Evolutionary conservation across 92 coral and sea anemone species (phyloP).

Genomic region (Heteractis magnifica): DNA sequence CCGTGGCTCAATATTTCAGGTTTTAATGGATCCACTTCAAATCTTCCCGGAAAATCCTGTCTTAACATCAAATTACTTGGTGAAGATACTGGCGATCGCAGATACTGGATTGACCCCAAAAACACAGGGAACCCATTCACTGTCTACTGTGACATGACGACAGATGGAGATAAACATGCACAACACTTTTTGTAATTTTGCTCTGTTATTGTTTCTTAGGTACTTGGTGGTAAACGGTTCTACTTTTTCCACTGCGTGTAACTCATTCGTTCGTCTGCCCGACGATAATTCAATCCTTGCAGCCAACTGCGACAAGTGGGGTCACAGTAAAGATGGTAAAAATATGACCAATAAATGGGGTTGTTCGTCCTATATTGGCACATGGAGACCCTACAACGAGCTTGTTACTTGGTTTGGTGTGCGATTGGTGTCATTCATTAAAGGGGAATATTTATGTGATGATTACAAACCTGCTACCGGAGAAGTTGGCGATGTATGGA

Average conservation of each 20-base stretch:
- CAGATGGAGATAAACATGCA: conserved; percentile 41
- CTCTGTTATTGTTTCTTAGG: neutral
- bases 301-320: neutral
- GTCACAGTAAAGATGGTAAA: neutral
- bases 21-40: conserved; percentile 16
- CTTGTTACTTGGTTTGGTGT: neutral
- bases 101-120: conserved; percentile 39
- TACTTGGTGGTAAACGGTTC: neutral
- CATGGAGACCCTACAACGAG: neutral
- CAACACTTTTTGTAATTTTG: too few species aligned
- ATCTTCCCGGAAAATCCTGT: conserved; percentile 24
- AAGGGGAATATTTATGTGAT: neutral
- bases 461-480: neutral
- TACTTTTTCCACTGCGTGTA: neutral
- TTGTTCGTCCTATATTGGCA: neutral
- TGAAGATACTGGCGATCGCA: conserved; percentile 33
- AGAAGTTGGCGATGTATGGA: neutral
- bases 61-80: conserved; percentile 5
- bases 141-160: conserved; percentile 53
- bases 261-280: neutral
- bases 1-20: neutral
- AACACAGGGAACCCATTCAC: conserved; percentile 34
- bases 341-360: neutral
- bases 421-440: neutral
- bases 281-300: neutral